Base-by-base conservation (phyloP, 53 echinoderm and acorn worm genomes). In the Glandiceps talaboti region DNA sequence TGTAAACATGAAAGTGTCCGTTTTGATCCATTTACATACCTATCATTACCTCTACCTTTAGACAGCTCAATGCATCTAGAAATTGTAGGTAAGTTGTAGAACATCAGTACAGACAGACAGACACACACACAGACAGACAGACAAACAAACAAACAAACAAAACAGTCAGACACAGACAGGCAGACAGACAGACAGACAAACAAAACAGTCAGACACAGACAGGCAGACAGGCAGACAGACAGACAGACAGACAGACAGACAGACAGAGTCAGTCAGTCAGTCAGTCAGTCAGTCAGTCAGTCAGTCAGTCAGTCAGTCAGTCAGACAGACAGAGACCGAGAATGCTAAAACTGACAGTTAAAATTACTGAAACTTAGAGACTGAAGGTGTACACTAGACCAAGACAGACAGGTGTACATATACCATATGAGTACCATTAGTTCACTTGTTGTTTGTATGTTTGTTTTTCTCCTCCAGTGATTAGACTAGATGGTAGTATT, bases 51-150 rank as follows among this genome's bases (percentile, higher is more conserved):
- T 20, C 90, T 97, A 25, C 99, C 99, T 27, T 91, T 99, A 93
- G 99, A 99, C 76, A 99, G 99, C 87, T 99, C 99, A 75, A 97
- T 99, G 99, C 94, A 99, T 82, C 87, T 94, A 32, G 99, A 99
- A 85, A 99, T 99, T 27, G 88, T 94, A 14, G 99, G 99, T 99
- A 77, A 86, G 94, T 88, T 45, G 1, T 20, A 45, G 64, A 20
- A 20, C 20, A 20, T 6, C 6, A 20, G 64, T 6, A 45, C 6
- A 45, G 64, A 45, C 6, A 45, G 64, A 45, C 6, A 45, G 64
- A 45, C 6, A 45, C 6, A 45, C 6, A 45, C 6, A 45, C 6
- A 45, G 64, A 45, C 6, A 45, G 64, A 45, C 6, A 45, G 64
- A 45, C 6, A 45, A 20, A 45, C 6, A 45, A 20, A 45, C n/a